Base-by-base conservation (phyloP, 2,888 invertebrate species). In the Phorcus lineatus region DNA sequence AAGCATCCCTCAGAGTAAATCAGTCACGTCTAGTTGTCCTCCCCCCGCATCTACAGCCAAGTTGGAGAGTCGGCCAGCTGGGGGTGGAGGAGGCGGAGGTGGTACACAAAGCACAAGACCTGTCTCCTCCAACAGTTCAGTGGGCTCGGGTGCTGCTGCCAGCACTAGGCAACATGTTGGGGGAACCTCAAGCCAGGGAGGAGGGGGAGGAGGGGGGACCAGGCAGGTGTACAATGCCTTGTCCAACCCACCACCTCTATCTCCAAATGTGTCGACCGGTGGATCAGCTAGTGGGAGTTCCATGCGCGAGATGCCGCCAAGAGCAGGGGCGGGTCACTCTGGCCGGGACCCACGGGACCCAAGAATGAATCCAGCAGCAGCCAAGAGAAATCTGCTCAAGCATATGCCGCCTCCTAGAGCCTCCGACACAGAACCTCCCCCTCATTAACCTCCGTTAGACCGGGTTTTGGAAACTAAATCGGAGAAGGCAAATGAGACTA, bases 351-450 rank as follows among this genome's bases (percentile, higher is more conserved):
- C 81, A 28, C 82, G 87, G 78, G 88, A 89, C 52, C 84, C 84
- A 28, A 83, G 88, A 55, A 79, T 89, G 66, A 90, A 90, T 79
- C 90, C 89, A n/a, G 89, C 90, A 57, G 86, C 89, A 74, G 89
- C 89, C 70, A 91, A 91, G 83, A 85, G 90, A 82, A 91, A 89
- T 83, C 89, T 91, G 90, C 89, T 91, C 83, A 91, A 91, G 85
- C 91, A 90, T 86, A 87, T 90, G 86, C 90, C 90, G 66, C 87
- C 89, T 76, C 86, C 88, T 80, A 79, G 85, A 86, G 87, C 90
- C 66, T 88, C 89, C 19, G 90, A 90, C 83, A 87, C 89, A 75
- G 91, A 91, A 78, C 91, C 91, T 24, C 91, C 91, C 28, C 91
- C 91, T 47, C 90, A 91, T 83, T 91, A 84, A 81, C 77, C 19